Base-by-base conservation (phyloP, 2,113 vertebrate genomes). In the Numida meleagris region DNA sequence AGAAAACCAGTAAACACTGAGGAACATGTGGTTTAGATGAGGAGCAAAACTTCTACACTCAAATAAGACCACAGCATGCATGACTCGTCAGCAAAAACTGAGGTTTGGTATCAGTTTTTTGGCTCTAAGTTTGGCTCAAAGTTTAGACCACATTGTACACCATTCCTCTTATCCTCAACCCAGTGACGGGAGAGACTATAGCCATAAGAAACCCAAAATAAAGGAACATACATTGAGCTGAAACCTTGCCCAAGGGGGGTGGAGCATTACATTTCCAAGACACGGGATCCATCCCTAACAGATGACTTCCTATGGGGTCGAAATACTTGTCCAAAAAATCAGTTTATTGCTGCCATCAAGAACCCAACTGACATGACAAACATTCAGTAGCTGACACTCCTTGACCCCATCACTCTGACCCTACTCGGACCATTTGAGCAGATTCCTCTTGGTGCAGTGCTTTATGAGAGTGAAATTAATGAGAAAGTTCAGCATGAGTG, bases 261-360 rank as follows among this genome's bases (percentile, higher is more conserved):
- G 5, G 83, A 83, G 14, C 12, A 27, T 38, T 34, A 8, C 21
- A 34, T 23, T 10, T 27, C 24, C 21, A 58, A 6, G 12, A 36
- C 19, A 36, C 2, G 2, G 33, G 33, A 33, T 53, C 25, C 31
- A 40, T 25, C n/a, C 3, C 0, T 53, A 62, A 21, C 16, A 77
- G 25, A 0, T 11, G 14, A 62, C 36, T 77, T 23, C 10, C 55
- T 55, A 68, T 1, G 1, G n/a, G 25, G 7, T 12, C 84, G 38
- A 88, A 86, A 78, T 2, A 62, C 18, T 21, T 1, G 2, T 43
- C 43, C 18, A 68, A 74, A 80, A 53, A 58, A 33, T 36, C 24
- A 50, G 27, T 45, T 72, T 3, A 9, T 7, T 68, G 36, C 23
- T 85, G 78, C 58, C 14, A 70, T 45, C 40, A 66, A 79, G 66